phyloP scores from a whole-genome alignment of 1,140 invertebrate genomes.

The Penaeus japonicus region DNA sequence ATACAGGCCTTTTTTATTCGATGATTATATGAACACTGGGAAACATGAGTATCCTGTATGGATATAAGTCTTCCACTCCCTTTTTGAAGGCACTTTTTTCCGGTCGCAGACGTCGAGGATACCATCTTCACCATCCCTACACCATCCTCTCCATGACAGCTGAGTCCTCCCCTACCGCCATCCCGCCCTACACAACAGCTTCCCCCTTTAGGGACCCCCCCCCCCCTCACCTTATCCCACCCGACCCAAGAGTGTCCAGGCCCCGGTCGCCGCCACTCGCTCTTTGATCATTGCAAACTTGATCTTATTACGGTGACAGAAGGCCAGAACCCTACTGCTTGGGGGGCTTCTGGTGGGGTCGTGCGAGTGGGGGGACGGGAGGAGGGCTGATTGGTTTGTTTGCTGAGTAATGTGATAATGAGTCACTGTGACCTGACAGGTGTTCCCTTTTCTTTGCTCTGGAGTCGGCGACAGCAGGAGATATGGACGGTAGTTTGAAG shows the following conservation, averaged over 20 bases:
- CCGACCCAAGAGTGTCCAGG: not conserved
- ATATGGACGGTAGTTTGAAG: too few relatives aligned
- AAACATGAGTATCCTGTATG: too few relatives aligned
- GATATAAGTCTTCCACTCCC: not conserved
- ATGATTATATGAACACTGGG: too few relatives aligned
- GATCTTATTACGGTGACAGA: constrained; percentile 33
- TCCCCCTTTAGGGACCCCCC: not conserved
- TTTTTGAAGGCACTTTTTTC: not conserved
- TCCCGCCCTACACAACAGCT: not conserved
- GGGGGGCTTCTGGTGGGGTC: constrained; percentile 14
- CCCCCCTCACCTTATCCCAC: not conserved
- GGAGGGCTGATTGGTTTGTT: not conserved
- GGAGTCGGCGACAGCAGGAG: too few relatives aligned
- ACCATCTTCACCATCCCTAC: not conserved
- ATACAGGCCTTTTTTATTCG: too few relatives aligned
- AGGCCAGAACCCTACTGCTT: constrained; percentile 18
- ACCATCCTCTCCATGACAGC: not conserved
- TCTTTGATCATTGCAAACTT: constrained; percentile 45
- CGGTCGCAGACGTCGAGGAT: too few relatives aligned
- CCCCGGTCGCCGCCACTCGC: not conserved
- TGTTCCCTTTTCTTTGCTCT: too few relatives aligned
- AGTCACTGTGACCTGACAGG: too few relatives aligned
- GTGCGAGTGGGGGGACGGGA: not conserved
- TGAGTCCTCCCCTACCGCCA: too few relatives aligned
- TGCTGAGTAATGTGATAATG: not conserved